Conservation (phyloP, 1,140 invertebrate species). For the Eciton burchellii region DNA sequence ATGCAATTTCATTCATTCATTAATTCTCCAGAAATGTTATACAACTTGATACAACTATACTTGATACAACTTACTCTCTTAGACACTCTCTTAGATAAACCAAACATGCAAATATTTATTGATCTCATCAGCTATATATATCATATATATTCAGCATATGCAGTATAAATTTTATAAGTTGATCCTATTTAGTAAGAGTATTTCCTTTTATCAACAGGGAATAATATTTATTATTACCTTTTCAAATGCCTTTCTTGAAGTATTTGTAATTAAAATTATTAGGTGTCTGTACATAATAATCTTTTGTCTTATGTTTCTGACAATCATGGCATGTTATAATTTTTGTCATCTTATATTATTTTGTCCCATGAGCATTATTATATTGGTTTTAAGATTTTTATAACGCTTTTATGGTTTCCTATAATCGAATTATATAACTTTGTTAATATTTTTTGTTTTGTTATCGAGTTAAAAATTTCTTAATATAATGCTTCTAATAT, state of each 20-base stretch:
- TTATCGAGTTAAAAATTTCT: neutral
- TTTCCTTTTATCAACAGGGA: neutral
- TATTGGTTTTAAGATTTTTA: neutral
- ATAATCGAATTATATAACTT: neutral
- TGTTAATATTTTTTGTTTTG: neutral
- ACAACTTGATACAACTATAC: neutral
- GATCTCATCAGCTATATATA: neutral
- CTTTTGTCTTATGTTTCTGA: neutral
- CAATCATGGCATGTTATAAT: conserved; percentile 5
- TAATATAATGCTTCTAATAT: neutral
- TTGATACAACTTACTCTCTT: too few species aligned
- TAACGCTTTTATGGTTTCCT: neutral
- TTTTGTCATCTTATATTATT: neutral
- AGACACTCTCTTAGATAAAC: neutral
- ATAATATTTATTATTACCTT: conserved; percentile 6
- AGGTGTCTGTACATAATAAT: too few species aligned
- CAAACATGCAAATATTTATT: neutral
- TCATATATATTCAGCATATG: neutral
- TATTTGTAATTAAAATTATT: too few species aligned
- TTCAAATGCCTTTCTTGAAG: neutral
- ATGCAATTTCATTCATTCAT: conserved; percentile 7
- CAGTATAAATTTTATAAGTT: neutral
- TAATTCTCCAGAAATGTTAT: neutral
- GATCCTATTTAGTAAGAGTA: neutral
- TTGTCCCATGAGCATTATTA: neutral